Conservation (phyloP, 2,113 vertebrate species). For the Atractosteus spatula region DNA sequence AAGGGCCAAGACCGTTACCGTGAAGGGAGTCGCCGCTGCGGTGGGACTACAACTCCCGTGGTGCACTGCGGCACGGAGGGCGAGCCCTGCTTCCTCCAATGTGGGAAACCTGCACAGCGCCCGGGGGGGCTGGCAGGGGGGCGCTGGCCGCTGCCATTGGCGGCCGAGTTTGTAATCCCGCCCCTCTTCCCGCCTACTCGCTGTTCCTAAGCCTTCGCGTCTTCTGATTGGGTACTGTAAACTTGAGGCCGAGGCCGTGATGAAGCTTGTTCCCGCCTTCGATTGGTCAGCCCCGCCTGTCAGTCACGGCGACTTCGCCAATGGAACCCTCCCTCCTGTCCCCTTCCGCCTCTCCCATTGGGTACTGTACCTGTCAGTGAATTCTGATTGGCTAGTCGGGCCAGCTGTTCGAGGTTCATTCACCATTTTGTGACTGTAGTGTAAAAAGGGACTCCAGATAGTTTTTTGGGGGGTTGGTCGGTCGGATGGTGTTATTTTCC, state of each 20-base stretch:
- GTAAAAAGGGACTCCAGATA: constrained; percentile 77
- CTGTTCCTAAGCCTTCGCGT: constrained; percentile 70
- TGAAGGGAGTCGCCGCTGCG: not conserved
- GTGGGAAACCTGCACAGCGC: constrained; percentile 73
- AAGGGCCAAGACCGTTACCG: not conserved
- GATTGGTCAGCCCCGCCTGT: constrained; percentile 57
- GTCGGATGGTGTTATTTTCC: constrained; percentile 26
- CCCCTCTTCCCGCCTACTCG: constrained; percentile 56
- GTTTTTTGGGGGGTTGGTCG: constrained; percentile 71
- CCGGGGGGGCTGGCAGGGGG: constrained; percentile 37
- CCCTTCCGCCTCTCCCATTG: constrained; percentile 50
- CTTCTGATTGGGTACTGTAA: constrained; percentile 82
- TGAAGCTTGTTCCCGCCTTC: constrained; percentile 41
- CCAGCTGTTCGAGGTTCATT: constrained; percentile 96
- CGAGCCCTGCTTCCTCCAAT: constrained; percentile 50
- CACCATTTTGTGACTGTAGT: constrained; percentile 97
- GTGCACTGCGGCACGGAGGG: constrained; percentile 43
- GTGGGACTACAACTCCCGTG: constrained; percentile 52
- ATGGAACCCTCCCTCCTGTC: constrained; percentile 33
- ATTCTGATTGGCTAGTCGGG: constrained; percentile 70
- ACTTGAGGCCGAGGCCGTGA: constrained; percentile 65
- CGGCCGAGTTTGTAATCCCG: constrained; percentile 19
- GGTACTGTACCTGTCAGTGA: constrained; percentile 68
- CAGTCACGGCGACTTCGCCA: constrained; percentile 52
- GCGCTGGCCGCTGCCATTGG: constrained; percentile 62